Percentiles rank a stretch among this genome's conserved stretches.
These are phyloP conservation scores for Meliscaeva auricollis DNA, from an alignment of 2,888 invertebrate species.

Conservation along the genomic window DNA sequence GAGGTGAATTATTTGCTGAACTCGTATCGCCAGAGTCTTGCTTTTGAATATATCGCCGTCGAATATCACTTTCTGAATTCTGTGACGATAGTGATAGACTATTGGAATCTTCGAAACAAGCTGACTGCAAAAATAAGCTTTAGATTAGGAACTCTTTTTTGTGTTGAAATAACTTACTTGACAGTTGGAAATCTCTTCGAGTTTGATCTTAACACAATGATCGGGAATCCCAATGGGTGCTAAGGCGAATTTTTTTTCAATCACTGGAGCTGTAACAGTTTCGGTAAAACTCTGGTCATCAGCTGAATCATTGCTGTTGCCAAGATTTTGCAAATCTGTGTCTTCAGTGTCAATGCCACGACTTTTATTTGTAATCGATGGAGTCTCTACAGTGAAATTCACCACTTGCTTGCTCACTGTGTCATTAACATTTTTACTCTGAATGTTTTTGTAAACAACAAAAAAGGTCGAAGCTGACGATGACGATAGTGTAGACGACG, in stretches of 20 bases:
- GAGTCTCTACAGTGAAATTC: constrained; percentile 78
- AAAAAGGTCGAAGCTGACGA: constrained; percentile 58
- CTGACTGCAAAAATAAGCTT: constrained; percentile 81
- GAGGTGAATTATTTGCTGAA: background rate
- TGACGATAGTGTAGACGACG: constrained; percentile 34
- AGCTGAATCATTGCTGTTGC: constrained; percentile 80
- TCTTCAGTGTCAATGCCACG: constrained; percentile 78
- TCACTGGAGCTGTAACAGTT: constrained; percentile 77
- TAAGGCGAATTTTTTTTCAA: constrained; percentile 82
- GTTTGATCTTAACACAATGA: constrained; percentile 81
- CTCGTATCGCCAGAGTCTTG: constrained; percentile 19
- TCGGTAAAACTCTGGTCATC: constrained; percentile 80
- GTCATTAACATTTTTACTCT: constrained; percentile 77
- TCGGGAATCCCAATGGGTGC: constrained; percentile 83
- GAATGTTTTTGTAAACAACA: constrained; percentile 72
- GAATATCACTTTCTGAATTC: constrained; percentile 80
- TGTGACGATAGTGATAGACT: constrained; percentile 76
- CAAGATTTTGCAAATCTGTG: constrained; percentile 81
- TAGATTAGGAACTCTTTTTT: too few relatives aligned
- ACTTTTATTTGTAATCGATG: constrained; percentile 79
- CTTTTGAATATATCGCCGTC: constrained; percentile 78
- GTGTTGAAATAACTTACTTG: constrained; percentile 85
- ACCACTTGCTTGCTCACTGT: constrained; percentile 73
- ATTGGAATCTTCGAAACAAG: constrained; percentile 81
- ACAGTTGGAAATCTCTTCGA: constrained; percentile 84